These are phyloP conservation scores for Amphiprion clarkii DNA, from an alignment of 2,797 vertebrate genomes.

Conservation along the genomic window DNA sequence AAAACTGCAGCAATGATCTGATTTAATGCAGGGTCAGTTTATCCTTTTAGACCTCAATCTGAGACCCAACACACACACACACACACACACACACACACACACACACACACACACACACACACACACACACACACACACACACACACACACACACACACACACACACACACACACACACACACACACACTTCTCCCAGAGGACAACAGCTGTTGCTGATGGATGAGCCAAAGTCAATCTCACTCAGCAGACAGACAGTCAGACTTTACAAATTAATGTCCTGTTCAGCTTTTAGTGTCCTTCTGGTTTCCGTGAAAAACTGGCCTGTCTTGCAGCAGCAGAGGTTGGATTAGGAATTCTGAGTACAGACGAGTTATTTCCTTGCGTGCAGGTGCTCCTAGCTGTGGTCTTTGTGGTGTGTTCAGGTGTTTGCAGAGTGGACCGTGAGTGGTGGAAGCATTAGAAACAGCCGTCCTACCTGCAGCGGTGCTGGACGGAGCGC, in stretches of 20 bases:
- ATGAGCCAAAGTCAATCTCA: constrained; percentile 54
- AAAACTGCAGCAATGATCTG: constrained; percentile 35
- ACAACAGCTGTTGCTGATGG: constrained; percentile 61
- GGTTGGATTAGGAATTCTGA: not conserved
- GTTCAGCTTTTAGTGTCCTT: constrained; percentile 24
- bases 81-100: constrained; percentile 1
- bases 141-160: too few species aligned
- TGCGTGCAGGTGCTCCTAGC: not conserved
- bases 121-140: too few species aligned
- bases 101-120: constrained; percentile 19
- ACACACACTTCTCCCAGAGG: constrained; percentile 40
- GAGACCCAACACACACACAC: not conserved
- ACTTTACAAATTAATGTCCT: constrained; percentile 33
- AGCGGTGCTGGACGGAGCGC: constrained; percentile 14
- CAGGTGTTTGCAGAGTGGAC: not conserved
- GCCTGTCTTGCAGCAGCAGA: not conserved
- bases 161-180: not conserved
- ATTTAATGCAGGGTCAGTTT: constrained; percentile 43
- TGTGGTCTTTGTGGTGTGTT: not conserved
- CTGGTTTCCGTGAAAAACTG: constrained; percentile 21
- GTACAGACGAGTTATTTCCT: not conserved
- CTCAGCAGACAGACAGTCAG: constrained; percentile 34
- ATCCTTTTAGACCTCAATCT: constrained; percentile 49
- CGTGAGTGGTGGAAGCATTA: not conserved
- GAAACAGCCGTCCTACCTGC: constrained; percentile 52